phyloP scores from a whole-genome alignment of 2,797 vertebrate species.

The Eremophila alpestris region DNA sequence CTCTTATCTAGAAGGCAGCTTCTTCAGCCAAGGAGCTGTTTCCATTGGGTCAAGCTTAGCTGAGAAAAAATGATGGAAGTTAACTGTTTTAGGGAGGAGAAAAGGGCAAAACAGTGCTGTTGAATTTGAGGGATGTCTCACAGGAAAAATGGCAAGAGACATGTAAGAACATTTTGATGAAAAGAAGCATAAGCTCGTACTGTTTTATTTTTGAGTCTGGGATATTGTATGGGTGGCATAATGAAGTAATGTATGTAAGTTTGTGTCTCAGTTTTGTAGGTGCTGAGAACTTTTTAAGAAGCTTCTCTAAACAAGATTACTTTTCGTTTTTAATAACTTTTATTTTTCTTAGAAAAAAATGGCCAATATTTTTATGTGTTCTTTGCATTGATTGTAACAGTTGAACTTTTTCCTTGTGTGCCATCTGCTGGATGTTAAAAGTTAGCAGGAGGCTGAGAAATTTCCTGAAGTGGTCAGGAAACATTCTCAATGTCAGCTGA shows the following conservation, averaged over 20 bases:
- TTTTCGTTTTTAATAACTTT: background rate
- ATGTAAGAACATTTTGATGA: background rate
- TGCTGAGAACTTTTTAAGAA: background rate
- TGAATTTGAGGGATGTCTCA: background rate
- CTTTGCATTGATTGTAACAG: background rate
- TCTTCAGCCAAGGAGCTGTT: background rate
- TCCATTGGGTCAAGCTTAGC: background rate
- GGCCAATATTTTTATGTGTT: background rate
- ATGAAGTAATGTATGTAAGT: background rate
- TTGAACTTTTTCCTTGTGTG: conserved; percentile 19
- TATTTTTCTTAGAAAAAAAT: background rate
- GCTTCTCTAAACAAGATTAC: background rate
- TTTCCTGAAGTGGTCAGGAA: background rate
- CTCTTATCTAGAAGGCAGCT: background rate
- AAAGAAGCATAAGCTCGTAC: background rate
- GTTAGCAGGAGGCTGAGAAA: background rate
- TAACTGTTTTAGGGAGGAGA: background rate
- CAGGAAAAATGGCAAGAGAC: background rate
- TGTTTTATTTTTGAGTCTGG: background rate
- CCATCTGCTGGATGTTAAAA: conserved; percentile 53
- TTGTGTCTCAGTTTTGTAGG: background rate
- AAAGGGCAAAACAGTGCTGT: background rate
- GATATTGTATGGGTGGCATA: background rate
- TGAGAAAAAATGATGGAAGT: background rate
- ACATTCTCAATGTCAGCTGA: background rate